phyloP scores from a whole-genome alignment of 2,888 invertebrate species.

The Latheticus oryzae region DNA sequence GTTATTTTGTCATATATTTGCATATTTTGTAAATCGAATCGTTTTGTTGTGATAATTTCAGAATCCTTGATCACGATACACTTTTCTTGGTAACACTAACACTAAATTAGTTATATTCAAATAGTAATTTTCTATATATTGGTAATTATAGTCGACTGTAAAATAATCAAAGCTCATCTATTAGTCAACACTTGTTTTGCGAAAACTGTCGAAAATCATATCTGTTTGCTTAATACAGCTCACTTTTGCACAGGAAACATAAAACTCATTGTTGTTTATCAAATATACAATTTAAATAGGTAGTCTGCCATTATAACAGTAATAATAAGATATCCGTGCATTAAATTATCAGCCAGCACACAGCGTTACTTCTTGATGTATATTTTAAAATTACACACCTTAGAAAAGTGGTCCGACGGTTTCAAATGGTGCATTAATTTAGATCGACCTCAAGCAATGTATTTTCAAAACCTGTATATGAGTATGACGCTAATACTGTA shows the following conservation, averaged over 20 bases:
- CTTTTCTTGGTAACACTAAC: constrained; percentile 33
- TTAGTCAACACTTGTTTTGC: constrained; percentile 6
- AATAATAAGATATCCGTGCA: constrained; percentile 34
- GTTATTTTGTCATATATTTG: constrained; percentile 40
- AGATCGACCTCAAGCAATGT: constrained; percentile 46
- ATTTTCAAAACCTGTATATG: constrained; percentile 46
- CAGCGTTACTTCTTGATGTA: constrained; percentile 29
- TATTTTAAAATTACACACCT: constrained; percentile 42
- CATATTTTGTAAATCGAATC: constrained; percentile 42
- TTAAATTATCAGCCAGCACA: constrained; percentile 32
- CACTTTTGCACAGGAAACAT: constrained; percentile 36
- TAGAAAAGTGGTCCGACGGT: constrained; percentile 35
- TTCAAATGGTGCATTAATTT: constrained; percentile 46
- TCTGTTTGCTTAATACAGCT: neutral
- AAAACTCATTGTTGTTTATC: constrained; percentile 32
- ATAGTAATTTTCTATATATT: constrained; percentile 23
- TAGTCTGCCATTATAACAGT: constrained; percentile 38
- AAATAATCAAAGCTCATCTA: constrained; percentile 2
- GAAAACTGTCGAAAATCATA: constrained; percentile 12
- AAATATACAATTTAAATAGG: constrained; percentile 33
- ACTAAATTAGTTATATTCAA: constrained; percentile 30
- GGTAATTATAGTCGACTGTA: constrained; percentile 29
- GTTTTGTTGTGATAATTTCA: constrained; percentile 30
- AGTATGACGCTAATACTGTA: constrained; percentile 45
- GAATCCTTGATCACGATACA: constrained; percentile 36